A percentile compares a stretch with the other conserved stretches of the same genome.
Evolutionary conservation across 2,888 invertebrate species (phyloP).

Genomic region (Neoaliturus tenellus): DNA sequence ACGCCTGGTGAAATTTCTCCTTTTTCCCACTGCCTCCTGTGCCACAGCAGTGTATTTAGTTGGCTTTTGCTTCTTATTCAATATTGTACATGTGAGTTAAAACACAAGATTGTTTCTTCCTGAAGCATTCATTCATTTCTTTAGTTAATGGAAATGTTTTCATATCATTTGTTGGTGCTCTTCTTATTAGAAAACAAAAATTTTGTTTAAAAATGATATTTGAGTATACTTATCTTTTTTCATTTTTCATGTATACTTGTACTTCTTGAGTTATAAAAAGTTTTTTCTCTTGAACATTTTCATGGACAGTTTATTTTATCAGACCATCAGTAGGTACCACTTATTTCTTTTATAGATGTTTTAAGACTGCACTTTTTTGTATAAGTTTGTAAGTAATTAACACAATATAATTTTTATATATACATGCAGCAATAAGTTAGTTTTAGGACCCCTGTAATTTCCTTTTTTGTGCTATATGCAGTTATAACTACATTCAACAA

Average conservation of each 20-base stretch:
- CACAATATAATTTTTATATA: not conserved
- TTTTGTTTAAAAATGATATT: no score
- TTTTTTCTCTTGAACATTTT: no score
- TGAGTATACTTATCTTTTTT: no score
- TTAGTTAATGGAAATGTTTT: no score
- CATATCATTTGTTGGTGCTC: not conserved
- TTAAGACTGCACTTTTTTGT: not conserved
- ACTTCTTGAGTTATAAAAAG: no score
- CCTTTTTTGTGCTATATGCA: not conserved
- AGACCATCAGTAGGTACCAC: no score
- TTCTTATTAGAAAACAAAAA: not conserved
- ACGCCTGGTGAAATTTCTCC: not conserved
- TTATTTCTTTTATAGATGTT: not conserved
- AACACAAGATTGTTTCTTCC: not conserved
- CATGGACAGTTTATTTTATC: no score
- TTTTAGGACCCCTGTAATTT: not conserved
- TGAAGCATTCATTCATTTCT: not conserved
- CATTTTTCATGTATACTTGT: no score
- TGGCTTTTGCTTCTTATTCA: slow-evolving; percentile 30
- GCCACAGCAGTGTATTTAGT: slow-evolving; percentile 45
- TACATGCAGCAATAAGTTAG: slow-evolving; percentile 5
- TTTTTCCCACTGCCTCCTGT: slow-evolving; percentile 22
- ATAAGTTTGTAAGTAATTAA: not conserved
- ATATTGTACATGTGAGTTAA: not conserved
- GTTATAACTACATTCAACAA: not conserved